These are phyloP conservation scores for Halcyon leucocephala DNA, from an alignment of 2,797 vertebrate genomes.

Conservation along the genomic window DNA sequence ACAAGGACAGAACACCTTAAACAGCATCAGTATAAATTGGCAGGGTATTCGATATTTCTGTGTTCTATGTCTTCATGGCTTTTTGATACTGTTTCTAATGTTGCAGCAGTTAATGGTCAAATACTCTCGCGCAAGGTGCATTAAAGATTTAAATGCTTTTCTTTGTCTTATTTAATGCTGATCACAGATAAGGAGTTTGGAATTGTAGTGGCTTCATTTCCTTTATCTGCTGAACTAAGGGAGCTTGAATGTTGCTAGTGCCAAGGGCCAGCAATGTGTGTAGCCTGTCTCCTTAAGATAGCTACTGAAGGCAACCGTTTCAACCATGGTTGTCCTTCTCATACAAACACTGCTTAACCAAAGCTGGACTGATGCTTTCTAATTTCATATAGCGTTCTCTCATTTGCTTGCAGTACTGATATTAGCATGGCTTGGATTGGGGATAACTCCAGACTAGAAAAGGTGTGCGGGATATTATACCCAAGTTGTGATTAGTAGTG, in stretches of 20 bases:
- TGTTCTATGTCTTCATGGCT: not conserved
- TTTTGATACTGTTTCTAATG: not conserved
- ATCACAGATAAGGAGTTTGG: not conserved
- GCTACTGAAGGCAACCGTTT: not conserved
- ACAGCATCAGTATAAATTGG: not conserved
- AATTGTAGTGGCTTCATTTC: not conserved
- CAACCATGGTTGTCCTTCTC: not conserved
- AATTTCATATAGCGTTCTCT: not conserved
- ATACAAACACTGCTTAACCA: not conserved
- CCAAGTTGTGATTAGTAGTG: not conserved
- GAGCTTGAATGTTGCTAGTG: not conserved
- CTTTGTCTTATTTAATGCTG: not conserved
- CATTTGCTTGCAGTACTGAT: not conserved
- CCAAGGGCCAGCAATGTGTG: not conserved
- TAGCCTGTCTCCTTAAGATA: not conserved
- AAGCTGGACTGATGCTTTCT: not conserved
- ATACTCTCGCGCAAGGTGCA: not conserved
- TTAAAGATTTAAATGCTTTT: not conserved
- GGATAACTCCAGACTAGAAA: not conserved
- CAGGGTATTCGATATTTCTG: accelerated
- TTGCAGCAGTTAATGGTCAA: not conserved
- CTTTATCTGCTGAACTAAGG: not conserved
- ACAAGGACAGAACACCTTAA: not conserved
- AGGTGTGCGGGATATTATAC: not conserved
- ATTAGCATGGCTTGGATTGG: not conserved